Conservation (phyloP, 2,888 invertebrate genomes). For the Tenthredo notha region DNA sequence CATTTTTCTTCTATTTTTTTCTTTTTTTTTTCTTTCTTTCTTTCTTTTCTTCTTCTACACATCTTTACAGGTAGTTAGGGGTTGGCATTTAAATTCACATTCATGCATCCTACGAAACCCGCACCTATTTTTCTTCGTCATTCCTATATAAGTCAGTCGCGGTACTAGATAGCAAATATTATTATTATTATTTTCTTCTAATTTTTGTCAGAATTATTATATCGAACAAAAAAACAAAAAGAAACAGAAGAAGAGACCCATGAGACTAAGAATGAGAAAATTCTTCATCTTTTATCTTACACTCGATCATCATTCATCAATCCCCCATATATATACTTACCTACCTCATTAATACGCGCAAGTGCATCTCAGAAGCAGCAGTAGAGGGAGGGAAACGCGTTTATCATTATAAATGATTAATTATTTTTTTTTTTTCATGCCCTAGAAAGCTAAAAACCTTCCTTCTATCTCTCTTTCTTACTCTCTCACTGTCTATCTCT, state of each 20-base stretch:
- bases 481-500: background rate
- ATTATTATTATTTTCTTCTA: too few relatives aligned
- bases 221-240: too few relatives aligned
- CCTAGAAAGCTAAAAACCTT: background rate
- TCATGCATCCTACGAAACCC: background rate
- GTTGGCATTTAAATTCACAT: background rate
- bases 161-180: background rate
- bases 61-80: background rate
- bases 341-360: background rate
- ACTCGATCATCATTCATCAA: background rate
- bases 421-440: background rate
- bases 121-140: background rate
- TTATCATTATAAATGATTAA: slow-evolving; percentile 14
- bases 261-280: background rate
- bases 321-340: background rate
- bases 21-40: background rate
- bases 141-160: background rate
- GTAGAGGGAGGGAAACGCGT: background rate
- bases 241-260: background rate
- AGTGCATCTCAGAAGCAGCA: background rate
- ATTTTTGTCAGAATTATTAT: too few relatives aligned
- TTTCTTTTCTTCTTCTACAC: background rate
- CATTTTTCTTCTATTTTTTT: background rate
- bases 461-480: background rate
- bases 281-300: background rate